phyloP scores from a whole-genome alignment of 1,140 invertebrate species.

The Chrysopa pallens region DNA sequence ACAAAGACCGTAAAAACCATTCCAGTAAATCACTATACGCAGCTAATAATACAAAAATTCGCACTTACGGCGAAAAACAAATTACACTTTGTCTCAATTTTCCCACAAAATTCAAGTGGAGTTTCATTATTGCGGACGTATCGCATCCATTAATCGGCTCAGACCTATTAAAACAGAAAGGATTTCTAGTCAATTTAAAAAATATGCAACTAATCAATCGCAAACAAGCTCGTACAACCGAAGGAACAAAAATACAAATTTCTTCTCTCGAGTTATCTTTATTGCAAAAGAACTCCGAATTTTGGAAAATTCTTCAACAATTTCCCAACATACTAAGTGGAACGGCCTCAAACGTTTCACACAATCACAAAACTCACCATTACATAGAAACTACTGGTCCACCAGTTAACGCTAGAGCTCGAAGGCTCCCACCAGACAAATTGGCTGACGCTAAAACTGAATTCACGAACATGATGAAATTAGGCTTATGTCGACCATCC shows the following conservation, averaged over 20 bases:
- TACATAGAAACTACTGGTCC: conserved; percentile 13
- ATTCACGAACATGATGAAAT: conserved; percentile 13
- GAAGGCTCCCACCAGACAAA: conserved; percentile 17
- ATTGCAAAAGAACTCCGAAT: conserved; percentile 2
- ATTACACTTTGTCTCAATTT: conserved; percentile 17
- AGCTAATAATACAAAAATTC: conserved; percentile 13
- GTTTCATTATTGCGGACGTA: too few species aligned
- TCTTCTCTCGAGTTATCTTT: conserved; percentile 2
- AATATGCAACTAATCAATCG: conserved; percentile 11
- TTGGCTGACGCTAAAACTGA: conserved; percentile 11
- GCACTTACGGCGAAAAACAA: conserved; percentile 16
- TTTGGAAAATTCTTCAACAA: conserved; percentile 5
- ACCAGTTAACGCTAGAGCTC: conserved; percentile 13
- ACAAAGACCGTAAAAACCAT: conserved; percentile 1
- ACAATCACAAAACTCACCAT: conserved; percentile 5
- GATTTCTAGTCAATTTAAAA: conserved; percentile 13
- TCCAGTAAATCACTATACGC: conserved; percentile 9
- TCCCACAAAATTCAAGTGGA: conserved; percentile 18
- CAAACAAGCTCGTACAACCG: background rate
- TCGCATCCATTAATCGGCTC: conserved; percentile 24
- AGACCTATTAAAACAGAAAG: conserved; percentile 18
- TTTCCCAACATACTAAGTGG: background rate
- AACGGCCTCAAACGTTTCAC: background rate
- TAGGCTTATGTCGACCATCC: conserved; percentile 11
- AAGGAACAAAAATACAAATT: background rate